Evolutionary conservation across 2,797 vertebrate genomes (phyloP).

Genomic region (Trichosurus vulpecula): DNA sequence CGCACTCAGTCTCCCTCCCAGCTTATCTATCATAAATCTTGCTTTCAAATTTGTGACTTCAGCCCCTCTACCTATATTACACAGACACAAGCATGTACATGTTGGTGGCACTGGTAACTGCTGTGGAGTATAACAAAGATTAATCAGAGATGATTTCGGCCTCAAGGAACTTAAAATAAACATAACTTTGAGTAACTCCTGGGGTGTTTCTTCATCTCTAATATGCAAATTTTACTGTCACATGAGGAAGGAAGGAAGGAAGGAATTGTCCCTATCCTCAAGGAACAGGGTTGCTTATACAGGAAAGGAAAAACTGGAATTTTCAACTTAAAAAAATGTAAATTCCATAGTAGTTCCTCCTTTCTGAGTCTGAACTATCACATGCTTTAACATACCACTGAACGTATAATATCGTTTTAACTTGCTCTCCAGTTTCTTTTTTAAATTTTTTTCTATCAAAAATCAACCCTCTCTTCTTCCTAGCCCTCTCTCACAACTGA

Average conservation of each 20-base stretch:
- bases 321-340: not conserved
- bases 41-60: not conserved
- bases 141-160: not conserved
- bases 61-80: not conserved
- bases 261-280: too few species aligned
- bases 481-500: not conserved
- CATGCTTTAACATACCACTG: not conserved
- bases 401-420: too few species aligned
- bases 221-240: not conserved
- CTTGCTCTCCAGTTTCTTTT: not conserved
- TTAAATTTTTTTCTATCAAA: not conserved
- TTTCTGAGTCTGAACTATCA: not conserved
- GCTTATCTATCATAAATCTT: not conserved
- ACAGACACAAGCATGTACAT: not conserved
- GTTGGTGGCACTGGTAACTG: not conserved
- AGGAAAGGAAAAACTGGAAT: not conserved
- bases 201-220: not conserved
- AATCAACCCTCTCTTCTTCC: not conserved
- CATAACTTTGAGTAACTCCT: not conserved
- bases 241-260: too few species aligned
- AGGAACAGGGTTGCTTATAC: not conserved
- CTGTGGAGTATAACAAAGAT: not conserved
- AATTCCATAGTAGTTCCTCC: not conserved
- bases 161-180: not conserved
- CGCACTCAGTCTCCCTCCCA: fast-evolving